Evolutionary conservation across 2,113 vertebrate genomes (phyloP).

Genomic region (Mola mola): DNA sequence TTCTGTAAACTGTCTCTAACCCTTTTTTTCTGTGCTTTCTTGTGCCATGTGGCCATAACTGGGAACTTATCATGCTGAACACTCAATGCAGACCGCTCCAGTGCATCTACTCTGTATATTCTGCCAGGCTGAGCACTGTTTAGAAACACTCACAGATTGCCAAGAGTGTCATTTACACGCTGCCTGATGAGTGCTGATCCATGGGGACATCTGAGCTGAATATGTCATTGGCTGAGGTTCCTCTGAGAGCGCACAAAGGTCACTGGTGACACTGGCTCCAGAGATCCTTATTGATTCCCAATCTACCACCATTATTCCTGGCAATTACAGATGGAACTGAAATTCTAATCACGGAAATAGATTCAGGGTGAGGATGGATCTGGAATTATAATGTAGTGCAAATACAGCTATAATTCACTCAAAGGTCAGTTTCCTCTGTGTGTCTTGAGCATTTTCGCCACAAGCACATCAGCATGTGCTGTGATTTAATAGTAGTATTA

Average conservation of each 20-base stretch:
- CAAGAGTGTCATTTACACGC: conserved; percentile 63
- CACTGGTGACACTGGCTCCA: conserved; percentile 70
- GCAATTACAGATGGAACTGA: conserved; percentile 65
- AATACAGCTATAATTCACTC: conserved; percentile 31
- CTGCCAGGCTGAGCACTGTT: conserved; percentile 33
- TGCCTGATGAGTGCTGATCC: conserved; percentile 55
- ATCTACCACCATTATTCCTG: conserved; percentile 60
- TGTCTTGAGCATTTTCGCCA: conserved; percentile 3
- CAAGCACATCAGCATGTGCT: conserved; percentile 2
- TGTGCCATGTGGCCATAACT: neutral
- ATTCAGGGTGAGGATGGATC: conserved; percentile 58
- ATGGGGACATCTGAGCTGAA: conserved; percentile 61
- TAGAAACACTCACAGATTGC: conserved; percentile 40
- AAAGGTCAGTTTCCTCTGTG: conserved; percentile 39
- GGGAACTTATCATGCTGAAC: neutral
- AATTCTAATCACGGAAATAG: conserved; percentile 72
- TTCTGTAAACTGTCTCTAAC: conserved; percentile 11
- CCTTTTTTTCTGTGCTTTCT: conserved; percentile 8
- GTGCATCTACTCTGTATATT: conserved; percentile 14
- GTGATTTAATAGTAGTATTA: no score
- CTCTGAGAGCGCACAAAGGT: conserved; percentile 75
- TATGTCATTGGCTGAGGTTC: conserved; percentile 73
- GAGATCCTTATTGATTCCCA: conserved; percentile 76
- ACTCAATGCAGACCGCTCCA: neutral
- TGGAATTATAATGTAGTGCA: conserved; percentile 45